phyloP scores from a whole-genome alignment of 2,888 invertebrate genomes.

The Euzophera pinguis region DNA sequence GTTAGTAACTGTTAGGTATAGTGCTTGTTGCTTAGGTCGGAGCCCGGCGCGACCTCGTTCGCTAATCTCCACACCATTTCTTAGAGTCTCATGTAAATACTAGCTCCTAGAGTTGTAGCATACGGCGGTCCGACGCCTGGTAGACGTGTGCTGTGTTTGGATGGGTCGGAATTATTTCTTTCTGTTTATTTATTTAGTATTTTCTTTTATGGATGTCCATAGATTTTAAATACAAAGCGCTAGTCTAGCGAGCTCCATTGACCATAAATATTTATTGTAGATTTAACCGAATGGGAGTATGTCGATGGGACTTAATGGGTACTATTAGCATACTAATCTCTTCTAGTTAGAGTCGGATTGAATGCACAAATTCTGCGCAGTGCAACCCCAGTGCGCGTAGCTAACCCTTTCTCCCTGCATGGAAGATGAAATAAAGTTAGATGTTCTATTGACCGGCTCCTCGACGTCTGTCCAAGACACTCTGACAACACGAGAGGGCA shows the following conservation, averaged over 20 bases:
- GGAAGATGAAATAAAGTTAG: conserved; percentile 28
- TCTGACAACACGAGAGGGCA: conserved; percentile 29
- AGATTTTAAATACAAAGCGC: conserved; percentile 62
- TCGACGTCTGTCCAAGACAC: neutral
- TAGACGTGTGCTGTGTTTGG: conserved; percentile 70
- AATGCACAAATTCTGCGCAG: conserved; percentile 54
- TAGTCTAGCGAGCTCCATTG: conserved; percentile 74
- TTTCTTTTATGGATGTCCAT: conserved; percentile 63
- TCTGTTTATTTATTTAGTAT: conserved; percentile 46
- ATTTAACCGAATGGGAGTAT: conserved; percentile 57
- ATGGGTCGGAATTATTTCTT: conserved; percentile 71
- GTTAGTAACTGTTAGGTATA: conserved; percentile 69
- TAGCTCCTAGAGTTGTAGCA: conserved; percentile 59
- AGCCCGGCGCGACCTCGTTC: conserved; percentile 46
- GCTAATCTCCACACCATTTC: conserved; percentile 40
- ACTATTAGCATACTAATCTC: conserved; percentile 73
- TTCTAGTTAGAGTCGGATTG: conserved; percentile 65
- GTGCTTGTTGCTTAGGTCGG: conserved; percentile 67
- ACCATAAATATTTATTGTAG: conserved; percentile 67
- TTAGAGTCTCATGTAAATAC: conserved; percentile 55
- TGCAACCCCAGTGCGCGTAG: conserved; percentile 46
- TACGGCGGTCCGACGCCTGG: conserved; percentile 45
- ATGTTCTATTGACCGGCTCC: conserved; percentile 14
- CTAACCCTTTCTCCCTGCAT: conserved; percentile 61
- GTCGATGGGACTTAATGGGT: conserved; percentile 54